Evolutionary conservation across 2,113 vertebrate species (phyloP).

Genomic region (Opisthocomus hoazin): DNA sequence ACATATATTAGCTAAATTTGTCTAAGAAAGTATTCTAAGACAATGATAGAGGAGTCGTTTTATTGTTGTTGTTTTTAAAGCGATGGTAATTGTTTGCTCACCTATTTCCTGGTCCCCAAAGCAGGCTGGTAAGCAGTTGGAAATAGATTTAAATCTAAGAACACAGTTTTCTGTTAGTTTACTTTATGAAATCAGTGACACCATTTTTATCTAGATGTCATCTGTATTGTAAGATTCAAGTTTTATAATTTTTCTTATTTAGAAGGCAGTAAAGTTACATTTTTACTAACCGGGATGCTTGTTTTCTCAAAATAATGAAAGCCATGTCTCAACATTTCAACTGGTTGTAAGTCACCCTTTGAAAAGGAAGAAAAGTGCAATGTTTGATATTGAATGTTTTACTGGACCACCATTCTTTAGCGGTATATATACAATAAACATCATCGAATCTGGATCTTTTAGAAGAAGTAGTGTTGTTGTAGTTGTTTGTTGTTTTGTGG

Average conservation of each 20-base stretch:
- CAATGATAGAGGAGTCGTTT: accelerated
- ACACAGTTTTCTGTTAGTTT: not conserved
- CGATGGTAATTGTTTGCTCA: not conserved
- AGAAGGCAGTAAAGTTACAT: not conserved
- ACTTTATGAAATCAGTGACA: not conserved
- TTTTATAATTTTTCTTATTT: not conserved
- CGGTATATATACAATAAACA: not conserved
- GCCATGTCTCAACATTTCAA: not conserved
- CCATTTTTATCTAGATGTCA: not conserved
- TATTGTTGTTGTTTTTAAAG: not conserved
- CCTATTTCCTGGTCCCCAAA: not conserved
- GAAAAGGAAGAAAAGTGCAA: not conserved
- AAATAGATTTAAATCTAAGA: not conserved
- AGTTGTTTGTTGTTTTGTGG: not conserved
- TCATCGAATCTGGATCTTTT: not conserved
- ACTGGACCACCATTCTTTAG: not conserved
- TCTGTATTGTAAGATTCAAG: not conserved
- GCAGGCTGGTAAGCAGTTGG: not conserved
- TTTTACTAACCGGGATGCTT: not conserved
- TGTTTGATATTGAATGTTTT: not conserved
- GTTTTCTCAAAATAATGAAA: not conserved
- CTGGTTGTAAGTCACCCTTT: not conserved
- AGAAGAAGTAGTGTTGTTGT: not conserved
- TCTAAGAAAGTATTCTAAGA: not conserved
- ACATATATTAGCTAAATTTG: not conserved